phyloP scores from a whole-genome alignment of 2,113 vertebrate genomes.

The Pycnonotus jocosus region DNA sequence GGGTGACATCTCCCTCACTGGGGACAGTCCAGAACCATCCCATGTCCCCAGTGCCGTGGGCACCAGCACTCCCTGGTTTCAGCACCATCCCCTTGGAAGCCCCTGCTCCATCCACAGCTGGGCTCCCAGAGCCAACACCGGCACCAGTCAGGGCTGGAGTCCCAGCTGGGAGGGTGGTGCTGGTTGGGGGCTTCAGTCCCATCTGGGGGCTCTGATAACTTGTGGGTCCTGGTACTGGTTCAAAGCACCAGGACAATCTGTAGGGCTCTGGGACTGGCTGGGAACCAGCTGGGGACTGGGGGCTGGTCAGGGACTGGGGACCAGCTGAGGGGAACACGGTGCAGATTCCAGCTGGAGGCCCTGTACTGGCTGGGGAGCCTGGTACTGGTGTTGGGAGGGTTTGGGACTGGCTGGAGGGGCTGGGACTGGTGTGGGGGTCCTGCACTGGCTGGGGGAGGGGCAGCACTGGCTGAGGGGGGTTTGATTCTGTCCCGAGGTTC shows the following conservation, averaged over 20 bases:
- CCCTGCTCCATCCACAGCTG: accelerated
- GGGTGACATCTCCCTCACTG: neutral
- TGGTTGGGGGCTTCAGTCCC: neutral
- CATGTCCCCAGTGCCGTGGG: accelerated
- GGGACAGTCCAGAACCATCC: accelerated
- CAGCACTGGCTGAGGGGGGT: neutral
- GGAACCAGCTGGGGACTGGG: neutral
- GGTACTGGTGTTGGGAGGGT: neutral
- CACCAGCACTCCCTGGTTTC: neutral
- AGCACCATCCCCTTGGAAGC: neutral
- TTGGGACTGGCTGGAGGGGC: neutral
- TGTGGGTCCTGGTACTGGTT: neutral
- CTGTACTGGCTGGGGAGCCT: neutral
- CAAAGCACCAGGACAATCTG: neutral
- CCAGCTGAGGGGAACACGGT: accelerated
- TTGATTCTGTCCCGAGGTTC: neutral
- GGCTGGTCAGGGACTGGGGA: accelerated
- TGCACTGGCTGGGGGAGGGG: neutral
- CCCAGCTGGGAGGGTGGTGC: neutral
- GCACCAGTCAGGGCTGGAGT: accelerated
- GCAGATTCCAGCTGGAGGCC: neutral
- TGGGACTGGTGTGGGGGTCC: neutral
- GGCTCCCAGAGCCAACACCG: neutral
- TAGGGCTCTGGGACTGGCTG: neutral
- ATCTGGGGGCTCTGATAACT: neutral